Base-by-base conservation (phyloP, 2,113 vertebrate species). In the Orcinus orca region DNA sequence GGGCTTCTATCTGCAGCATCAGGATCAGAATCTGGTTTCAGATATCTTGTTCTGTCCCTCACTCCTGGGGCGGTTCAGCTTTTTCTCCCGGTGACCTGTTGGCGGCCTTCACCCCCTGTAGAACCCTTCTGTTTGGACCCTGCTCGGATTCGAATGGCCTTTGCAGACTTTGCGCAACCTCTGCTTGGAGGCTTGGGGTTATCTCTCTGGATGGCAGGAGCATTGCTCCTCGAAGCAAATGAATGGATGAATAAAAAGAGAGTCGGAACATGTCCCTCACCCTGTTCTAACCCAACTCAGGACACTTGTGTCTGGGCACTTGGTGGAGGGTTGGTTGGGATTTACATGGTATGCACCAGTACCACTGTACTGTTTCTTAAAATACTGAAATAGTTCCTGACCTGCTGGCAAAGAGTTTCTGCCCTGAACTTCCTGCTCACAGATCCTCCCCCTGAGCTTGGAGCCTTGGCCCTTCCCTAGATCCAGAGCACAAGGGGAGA, bases 321-420 rank as follows among this genome's bases (percentile, higher is more conserved):
- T 20, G 14, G n/a, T 25, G 23, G 15, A 71, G 50, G n/a, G 33
- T 23, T 8, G 38, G 15, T 12, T 8, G 38, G 2, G 18, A 1
- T 17, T 47, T 36, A 20, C 81, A 18, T 25, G 12, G 9, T 1
- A 8, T 8, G n/a, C 1, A 11, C 55, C 1, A 5, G 23, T 2
- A 18, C 21, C 18, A 5, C 36, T 36, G 4, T 11, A 3, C 33
- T 6, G 10, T 6, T 23, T 20, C 36, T 38, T 38, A 36, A 33
- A 79, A 53, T 10, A 41, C 1, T 44, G 18, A 15, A 11, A 4
- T 68, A 2, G 18, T 55, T 76, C 38, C 70, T 44, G 4, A 29
- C 11, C 10, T 0, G 1, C 21, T 38, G 67, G 33, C 60, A 50
- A 4, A 3, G 31, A n/a, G 58, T 38, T 84, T 58, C 41, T 77